Conservation (phyloP, 2,113 vertebrate genomes). For the Pipra filicauda region DNA sequence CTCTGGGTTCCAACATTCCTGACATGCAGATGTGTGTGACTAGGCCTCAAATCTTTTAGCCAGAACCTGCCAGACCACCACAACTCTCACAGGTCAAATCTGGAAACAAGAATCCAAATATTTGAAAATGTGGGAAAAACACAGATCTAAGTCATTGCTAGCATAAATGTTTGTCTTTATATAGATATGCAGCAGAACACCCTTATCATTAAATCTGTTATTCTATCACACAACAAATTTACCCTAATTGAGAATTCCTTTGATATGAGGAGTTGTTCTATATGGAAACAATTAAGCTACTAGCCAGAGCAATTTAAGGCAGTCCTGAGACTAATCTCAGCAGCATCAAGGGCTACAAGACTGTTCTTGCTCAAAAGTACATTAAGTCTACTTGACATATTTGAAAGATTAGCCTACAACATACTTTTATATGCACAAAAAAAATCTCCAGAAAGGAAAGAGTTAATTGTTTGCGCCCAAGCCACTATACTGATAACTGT, state of each 20-base stretch:
- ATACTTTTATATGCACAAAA: neutral
- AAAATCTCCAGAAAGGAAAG: neutral
- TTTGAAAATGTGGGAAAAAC: neutral
- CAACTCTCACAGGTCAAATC: neutral
- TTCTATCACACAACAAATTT: conserved; percentile 21
- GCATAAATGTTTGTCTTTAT: conserved; percentile 18
- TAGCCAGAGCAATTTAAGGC: conserved; percentile 29
- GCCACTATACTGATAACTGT: neutral
- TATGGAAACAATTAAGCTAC: conserved; percentile 48
- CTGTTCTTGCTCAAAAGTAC: neutral
- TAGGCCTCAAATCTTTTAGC: neutral
- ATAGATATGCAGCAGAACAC: neutral
- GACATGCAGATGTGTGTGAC: neutral
- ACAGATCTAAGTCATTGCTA: neutral
- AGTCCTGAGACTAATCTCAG: conserved; percentile 1
- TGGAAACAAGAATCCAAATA: neutral
- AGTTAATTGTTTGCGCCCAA: neutral
- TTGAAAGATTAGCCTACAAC: neutral
- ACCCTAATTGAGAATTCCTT: conserved; percentile 26
- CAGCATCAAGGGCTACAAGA: neutral
- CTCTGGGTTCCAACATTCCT: neutral
- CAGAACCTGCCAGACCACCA: neutral
- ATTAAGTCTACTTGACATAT: neutral
- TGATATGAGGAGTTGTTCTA: conserved; percentile 18
- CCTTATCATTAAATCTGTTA: conserved; percentile 37